Percentiles rank a stretch among this genome's conserved stretches.
Conservation (phyloP, 1,140 invertebrate genomes). For the Penaeus vannamei region DNA sequence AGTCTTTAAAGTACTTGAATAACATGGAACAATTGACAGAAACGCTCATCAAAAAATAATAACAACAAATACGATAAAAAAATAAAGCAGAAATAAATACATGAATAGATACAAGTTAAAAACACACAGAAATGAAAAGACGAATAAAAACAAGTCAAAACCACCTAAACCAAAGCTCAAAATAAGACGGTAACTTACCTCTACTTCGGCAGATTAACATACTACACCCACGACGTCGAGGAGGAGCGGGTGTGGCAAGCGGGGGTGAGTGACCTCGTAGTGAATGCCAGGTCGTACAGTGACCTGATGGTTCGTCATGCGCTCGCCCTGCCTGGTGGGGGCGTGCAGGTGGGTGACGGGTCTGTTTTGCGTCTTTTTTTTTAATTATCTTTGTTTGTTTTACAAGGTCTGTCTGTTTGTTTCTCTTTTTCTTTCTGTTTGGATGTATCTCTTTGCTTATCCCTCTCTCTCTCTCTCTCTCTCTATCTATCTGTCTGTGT, state of each 20-base stretch:
- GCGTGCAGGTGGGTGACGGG: slow-evolving; percentile 39
- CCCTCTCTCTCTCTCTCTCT: no score
- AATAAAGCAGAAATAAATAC: no score
- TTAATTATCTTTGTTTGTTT: not conserved
- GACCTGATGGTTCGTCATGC: slow-evolving; percentile 39
- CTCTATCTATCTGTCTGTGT: no score
- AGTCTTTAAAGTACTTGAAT: no score
- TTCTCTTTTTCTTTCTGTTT: no score
- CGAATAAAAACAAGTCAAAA: not conserved
- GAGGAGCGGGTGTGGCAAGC: slow-evolving; percentile 44
- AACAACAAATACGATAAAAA: no score
- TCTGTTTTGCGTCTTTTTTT: not conserved
- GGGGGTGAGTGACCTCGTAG: slow-evolving; percentile 25
- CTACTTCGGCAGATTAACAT: slow-evolving; percentile 19
- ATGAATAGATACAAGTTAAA: no score
- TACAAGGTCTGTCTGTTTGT: not conserved
- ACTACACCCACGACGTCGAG: slow-evolving; percentile 35
- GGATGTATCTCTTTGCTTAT: no score
- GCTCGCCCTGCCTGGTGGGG: slow-evolving; percentile 7
- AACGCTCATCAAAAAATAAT: no score
- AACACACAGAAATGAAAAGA: no score
- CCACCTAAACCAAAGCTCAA: not conserved
- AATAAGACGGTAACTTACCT: not conserved
- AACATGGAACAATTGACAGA: no score
- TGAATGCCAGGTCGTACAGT: slow-evolving; percentile 25